Evolutionary conservation across 1,140 invertebrate genomes (phyloP).

Genomic region (Gyrodactylus salaris): DNA sequence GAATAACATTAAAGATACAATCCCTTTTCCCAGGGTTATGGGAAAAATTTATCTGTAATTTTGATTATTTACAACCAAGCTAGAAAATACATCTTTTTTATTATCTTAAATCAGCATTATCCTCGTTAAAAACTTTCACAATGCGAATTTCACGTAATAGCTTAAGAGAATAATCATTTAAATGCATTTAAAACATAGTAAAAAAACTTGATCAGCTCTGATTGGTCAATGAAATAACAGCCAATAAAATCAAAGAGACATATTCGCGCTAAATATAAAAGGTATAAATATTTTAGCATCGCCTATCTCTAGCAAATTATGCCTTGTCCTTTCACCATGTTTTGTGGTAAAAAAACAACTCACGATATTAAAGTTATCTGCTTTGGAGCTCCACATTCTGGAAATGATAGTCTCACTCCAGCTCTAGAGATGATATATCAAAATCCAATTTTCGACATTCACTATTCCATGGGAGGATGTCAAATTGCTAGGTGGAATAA

Average conservation of each 20-base stretch:
- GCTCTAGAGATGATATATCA: not conserved
- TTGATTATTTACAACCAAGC: no score
- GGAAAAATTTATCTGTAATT: slow-evolving; percentile 45
- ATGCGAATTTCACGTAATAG: no score
- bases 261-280: not conserved
- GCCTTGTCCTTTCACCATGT: not conserved
- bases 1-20: slow-evolving; percentile 54
- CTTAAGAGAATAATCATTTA: no score
- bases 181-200: no score
- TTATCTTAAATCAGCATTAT: no score
- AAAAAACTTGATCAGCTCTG: not conserved
- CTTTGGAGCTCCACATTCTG: not conserved
- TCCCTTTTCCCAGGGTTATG: slow-evolving; percentile 68
- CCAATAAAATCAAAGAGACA: not conserved
- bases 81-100: no score
- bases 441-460: not conserved
- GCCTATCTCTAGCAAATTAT: not conserved
- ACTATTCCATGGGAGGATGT: not conserved
- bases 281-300: not conserved
- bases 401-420: not conserved
- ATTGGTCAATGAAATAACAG: not conserved
- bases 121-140: no score
- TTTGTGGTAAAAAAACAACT: not conserved
- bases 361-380: not conserved
- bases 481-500: not conserved